Percentiles rank a stretch among this genome's conserved stretches.
Conservation (phyloP, 1,140 invertebrate species). For the Odontomachus brunneus region DNA sequence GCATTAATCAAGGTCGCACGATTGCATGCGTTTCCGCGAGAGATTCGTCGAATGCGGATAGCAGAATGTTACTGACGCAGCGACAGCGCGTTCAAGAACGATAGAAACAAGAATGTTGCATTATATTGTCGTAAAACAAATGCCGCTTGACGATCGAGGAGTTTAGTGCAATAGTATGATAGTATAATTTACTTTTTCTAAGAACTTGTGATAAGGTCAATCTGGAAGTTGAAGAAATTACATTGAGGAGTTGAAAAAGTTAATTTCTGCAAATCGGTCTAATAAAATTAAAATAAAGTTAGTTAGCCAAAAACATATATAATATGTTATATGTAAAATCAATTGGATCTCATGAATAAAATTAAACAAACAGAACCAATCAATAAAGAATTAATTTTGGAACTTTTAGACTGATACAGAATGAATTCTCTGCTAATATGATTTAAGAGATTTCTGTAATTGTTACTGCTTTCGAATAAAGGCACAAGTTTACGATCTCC, state of each 20-base stretch:
- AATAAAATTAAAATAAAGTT: too few species aligned
- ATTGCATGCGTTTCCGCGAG: slow-evolving; percentile 29
- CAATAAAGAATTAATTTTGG: too few species aligned
- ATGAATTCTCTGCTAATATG: too few species aligned
- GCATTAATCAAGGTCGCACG: slow-evolving; percentile 47
- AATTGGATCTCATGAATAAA: too few species aligned
- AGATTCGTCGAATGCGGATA: slow-evolving; percentile 45
- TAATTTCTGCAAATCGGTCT: too few species aligned
- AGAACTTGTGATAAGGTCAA: background rate
- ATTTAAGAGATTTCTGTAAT: background rate
- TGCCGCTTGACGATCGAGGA: background rate
- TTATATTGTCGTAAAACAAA: slow-evolving; percentile 3
- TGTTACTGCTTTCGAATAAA: background rate
- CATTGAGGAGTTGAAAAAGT: background rate
- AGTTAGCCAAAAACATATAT: too few species aligned
- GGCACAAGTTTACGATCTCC: background rate
- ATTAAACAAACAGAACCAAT: too few species aligned
- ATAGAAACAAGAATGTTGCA: slow-evolving; percentile 25
- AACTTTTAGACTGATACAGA: too few species aligned
- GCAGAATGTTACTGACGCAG: slow-evolving; percentile 23
- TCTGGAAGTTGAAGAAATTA: too few species aligned
- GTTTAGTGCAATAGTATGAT: too few species aligned
- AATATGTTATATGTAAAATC: too few species aligned
- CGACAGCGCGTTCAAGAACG: slow-evolving; percentile 19
- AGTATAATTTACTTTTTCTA: background rate